Evolutionary conservation across 1,140 invertebrate genomes (phyloP).

Genomic region (Drosophila ogumai): DNA sequence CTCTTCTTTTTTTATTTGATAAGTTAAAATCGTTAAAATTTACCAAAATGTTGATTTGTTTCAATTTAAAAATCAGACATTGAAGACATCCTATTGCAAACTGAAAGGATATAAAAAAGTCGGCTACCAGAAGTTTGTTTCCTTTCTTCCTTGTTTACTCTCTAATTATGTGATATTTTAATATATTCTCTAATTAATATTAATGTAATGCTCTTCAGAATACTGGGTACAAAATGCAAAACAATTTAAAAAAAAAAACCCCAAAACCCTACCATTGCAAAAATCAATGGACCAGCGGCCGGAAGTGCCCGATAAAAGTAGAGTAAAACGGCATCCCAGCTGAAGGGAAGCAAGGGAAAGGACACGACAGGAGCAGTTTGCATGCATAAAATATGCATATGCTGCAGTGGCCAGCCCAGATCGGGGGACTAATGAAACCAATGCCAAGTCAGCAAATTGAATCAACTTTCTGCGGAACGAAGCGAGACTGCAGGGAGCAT

Average conservation of each 20-base stretch:
- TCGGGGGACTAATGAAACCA: conserved; percentile 59
- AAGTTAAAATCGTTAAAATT: no score
- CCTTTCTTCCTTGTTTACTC: no score
- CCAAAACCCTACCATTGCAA: conserved; percentile 34
- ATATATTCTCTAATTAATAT: no score
- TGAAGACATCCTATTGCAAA: no score
- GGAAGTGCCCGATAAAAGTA: conserved; percentile 8
- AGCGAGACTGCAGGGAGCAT: not conserved
- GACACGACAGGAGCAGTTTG: not conserved
- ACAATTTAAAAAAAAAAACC: not conserved
- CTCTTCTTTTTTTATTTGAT: no score
- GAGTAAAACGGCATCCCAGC: not conserved
- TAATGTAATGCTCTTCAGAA: no score
- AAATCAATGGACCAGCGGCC: conserved; percentile 47
- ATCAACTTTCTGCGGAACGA: conserved; percentile 45
- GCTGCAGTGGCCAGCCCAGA: conserved; percentile 26
- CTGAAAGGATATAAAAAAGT: no score
- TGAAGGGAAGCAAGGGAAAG: not conserved
- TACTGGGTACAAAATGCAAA: not conserved
- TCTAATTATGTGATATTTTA: no score
- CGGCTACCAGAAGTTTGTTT: no score
- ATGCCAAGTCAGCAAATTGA: conserved; percentile 67
- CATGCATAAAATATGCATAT: conserved; percentile 45
- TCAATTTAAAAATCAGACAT: no score
- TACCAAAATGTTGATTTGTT: no score